These are phyloP conservation scores for Diorhabda carinulata DNA, from an alignment of 1,140 invertebrate species.

Conservation along the genomic window DNA sequence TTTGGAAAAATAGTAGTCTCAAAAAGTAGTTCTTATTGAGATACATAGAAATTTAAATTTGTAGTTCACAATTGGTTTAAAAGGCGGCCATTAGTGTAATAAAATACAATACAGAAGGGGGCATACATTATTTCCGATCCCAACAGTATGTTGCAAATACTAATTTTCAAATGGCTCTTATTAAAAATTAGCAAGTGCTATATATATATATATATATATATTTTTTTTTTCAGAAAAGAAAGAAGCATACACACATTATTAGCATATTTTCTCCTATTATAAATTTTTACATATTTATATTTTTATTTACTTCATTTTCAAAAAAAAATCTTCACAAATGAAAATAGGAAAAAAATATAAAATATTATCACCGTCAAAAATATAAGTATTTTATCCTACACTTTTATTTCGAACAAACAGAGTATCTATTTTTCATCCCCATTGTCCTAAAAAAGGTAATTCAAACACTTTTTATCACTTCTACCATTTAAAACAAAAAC, in stretches of 20 bases:
- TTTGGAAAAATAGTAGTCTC: too few relatives aligned
- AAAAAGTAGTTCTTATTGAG: too few relatives aligned
- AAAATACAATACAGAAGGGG: too few relatives aligned
- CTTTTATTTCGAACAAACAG: background rate
- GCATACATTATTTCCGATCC: too few relatives aligned
- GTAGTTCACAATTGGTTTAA: too few relatives aligned
- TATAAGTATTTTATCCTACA: conserved; percentile 11
- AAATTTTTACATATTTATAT: conserved; percentile 25
- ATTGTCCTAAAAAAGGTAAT: background rate
- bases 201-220: too few relatives aligned
- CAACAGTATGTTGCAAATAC: too few relatives aligned
- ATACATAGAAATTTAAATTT: too few relatives aligned
- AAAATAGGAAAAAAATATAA: background rate
- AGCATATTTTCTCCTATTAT: conserved; percentile 21
- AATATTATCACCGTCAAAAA: conserved; percentile 18
- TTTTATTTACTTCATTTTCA: conserved; percentile 17
- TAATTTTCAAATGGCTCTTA: too few relatives aligned
- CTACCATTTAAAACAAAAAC: background rate
- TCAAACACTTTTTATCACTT: background rate
- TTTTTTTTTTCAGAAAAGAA: background rate
- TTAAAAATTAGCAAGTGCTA: too few relatives aligned
- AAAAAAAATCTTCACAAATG: background rate
- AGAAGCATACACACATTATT: conserved; percentile 20
- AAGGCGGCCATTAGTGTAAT: too few relatives aligned
- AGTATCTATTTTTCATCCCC: background rate